Base-by-base conservation (phyloP, 2,113 vertebrate genomes). In the Salvelinus namaycush region DNA sequence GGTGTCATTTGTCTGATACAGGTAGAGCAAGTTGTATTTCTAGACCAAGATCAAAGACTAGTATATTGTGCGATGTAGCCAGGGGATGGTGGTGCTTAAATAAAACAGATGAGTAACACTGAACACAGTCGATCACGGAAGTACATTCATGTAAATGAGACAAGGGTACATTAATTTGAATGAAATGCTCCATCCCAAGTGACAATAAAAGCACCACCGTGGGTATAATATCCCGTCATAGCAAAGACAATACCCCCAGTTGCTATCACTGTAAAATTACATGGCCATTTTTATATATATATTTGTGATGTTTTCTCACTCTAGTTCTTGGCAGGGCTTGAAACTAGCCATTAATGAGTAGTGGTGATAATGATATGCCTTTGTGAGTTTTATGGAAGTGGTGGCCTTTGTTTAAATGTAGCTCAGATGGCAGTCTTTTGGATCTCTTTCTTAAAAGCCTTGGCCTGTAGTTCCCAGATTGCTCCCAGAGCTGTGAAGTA, bases 381-480 rank as follows among this genome's bases (percentile, higher is more conserved):
- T 81, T 76, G 83, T 81, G 80, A 76, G 80, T 74, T 85, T 76
- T 73, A 74, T 66, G 82, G 77, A 75, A 77, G 24, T 64, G 20
- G 79, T 59, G 20, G 78, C 66, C 80, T 66, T 59, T 75, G 77
- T 87, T 82, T 86, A 81, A 84, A 76, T 22, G 1, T 22, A 82
- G 81, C 78, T 90, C 87, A 66, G 73, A 72, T 92, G 86, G 86
- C 91, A 68, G 67, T 48, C 31, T 84, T 68, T 89, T 87, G 87
- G 81, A 87, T 79, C 87, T 39, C 66, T 70, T 62, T 62, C 18
- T 34, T 60, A 72, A 59, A 57, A 31, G 26, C 70, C 16, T 51
- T 44, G 18, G 27, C 54, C 44, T 31, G 27, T 69, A 13, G 34
- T 34, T 69, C 51, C 44, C 62, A 24, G 69, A 20, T 12, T 31